Evolutionary conservation across 1,140 invertebrate species (phyloP), one percentile per base, ranked within the genome.

Genomic region (Bicyclus anynana): DNA sequence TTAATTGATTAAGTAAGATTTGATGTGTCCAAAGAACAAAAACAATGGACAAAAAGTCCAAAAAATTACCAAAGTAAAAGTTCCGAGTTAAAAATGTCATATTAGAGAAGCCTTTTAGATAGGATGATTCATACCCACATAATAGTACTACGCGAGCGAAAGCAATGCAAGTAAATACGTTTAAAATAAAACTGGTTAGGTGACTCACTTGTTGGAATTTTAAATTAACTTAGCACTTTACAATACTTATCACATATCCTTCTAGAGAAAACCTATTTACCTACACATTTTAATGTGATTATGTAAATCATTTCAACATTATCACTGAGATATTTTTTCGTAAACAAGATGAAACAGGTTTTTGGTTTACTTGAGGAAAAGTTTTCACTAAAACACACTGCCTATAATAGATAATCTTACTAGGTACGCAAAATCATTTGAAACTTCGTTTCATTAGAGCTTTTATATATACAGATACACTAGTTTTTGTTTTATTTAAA

Each of bases 151-250:
- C n/a, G 29, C 29, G 10, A 12, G 29, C 10, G 29, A 33, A 33
- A 33, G 29, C 7, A 59, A 17, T 37, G 29, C 12, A 59, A 17
- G 42, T 37, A 48, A 29, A 47, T 27, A 4, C 44, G 29, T 17
- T n/a, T 37, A 33, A 2, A 1, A 3, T 33, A 33, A 33, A 33
- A 33, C 29, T 33, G 29, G 29, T 1, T 33, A 33, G 29, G 10
- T 33, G 29, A 33, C 29, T 33, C 29, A 33, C n/a, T 12, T 4
- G 29, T 12, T 33, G 10, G 29, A 33, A 10, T 33, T 33, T 33
- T 33, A 33, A 33, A 33, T 33, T 12, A 33, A 33, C 29, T 33
- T 12, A 33, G 12, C 2, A 12, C 26, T 27, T 12, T 12, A 33
- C 9, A 33, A 33, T n/a, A 33, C 29, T 12, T 33, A 33, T 33